Evolutionary conservation across 2,113 vertebrate species (phyloP).

Genomic region (Coracopsis vasa): DNA sequence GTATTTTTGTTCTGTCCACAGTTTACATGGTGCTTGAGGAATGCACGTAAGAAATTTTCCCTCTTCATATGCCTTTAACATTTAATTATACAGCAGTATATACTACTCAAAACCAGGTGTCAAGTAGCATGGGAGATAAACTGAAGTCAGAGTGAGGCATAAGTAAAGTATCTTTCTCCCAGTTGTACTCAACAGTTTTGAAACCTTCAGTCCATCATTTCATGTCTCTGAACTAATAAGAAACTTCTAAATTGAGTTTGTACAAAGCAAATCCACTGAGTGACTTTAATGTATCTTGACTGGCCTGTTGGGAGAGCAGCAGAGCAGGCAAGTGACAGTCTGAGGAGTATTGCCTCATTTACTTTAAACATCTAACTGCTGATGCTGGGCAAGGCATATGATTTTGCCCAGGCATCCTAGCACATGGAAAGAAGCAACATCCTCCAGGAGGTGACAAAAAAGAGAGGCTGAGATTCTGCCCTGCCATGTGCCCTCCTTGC

Average conservation of each 20-base stretch:
- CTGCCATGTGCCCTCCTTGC: neutral
- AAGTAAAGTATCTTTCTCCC: neutral
- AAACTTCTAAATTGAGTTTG: neutral
- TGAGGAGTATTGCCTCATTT: neutral
- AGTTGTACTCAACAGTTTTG: neutral
- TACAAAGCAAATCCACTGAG: neutral
- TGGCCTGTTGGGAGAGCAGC: neutral
- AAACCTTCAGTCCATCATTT: neutral
- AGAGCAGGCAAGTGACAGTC: neutral
- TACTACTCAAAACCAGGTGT: neutral
- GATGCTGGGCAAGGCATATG: neutral
- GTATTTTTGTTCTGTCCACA: neutral
- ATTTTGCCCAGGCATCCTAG: neutral
- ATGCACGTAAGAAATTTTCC: neutral
- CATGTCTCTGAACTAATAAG: neutral
- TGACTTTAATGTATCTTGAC: neutral
- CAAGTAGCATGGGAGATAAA: neutral
- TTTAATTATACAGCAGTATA: neutral
- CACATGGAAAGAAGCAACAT: neutral
- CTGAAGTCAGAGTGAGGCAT: neutral
- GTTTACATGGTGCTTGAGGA: neutral
- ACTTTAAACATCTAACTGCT: neutral
- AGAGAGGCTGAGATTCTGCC: fast-evolving
- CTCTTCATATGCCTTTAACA: neutral
- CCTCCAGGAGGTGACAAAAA: neutral